A percentile compares a stretch with the other conserved stretches of the same genome.
These are phyloP conservation scores for Drosophila quadrilineata DNA, from an alignment of 1,140 invertebrate species.

Conservation along the genomic window DNA sequence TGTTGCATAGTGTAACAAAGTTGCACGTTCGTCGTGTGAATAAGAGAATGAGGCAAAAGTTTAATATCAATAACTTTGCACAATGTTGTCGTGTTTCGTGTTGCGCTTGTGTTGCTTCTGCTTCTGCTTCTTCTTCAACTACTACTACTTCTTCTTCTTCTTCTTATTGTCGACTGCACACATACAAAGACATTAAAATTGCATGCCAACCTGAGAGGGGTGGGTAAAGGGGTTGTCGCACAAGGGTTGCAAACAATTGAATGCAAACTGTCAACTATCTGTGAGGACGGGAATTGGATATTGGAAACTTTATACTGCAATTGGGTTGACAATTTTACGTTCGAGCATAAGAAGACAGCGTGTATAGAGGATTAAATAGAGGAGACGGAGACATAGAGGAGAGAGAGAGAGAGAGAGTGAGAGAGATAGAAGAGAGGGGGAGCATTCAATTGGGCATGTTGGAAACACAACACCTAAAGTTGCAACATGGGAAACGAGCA, in stretches of 20 bases:
- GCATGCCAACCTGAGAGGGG: constrained; percentile 58
- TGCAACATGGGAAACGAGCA: too few relatives aligned
- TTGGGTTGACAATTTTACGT: constrained; percentile 15
- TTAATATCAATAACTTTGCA: constrained; percentile 61
- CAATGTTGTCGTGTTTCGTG: constrained; percentile 28
- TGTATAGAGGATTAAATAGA: too few relatives aligned
- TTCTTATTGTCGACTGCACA: constrained; percentile 60
- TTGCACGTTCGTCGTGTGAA: constrained; percentile 14
- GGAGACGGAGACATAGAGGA: too few relatives aligned
- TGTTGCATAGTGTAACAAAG: constrained; percentile 38
- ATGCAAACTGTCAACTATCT: too few relatives aligned
- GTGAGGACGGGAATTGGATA: constrained; percentile 26
- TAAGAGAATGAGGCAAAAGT: constrained; percentile 54
- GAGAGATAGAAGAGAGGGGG: too few relatives aligned
- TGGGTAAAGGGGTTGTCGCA: not conserved
- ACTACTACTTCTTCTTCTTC: constrained; percentile 30
- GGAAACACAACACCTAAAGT: too few relatives aligned
- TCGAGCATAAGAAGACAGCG: too few relatives aligned
- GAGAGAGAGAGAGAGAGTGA: too few relatives aligned
- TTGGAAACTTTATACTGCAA: constrained; percentile 5
- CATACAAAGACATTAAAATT: constrained; percentile 67
- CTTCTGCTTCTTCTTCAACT: too few relatives aligned
- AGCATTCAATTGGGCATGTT: too few relatives aligned
- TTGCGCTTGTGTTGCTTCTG: constrained; percentile 19
- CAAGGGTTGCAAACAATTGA: constrained; percentile 5